Percentiles rank a stretch among this genome's conserved stretches.
These are phyloP conservation scores for Emydocephalus ijimae DNA, from an alignment of 2,113 vertebrate genomes.

Conservation along the genomic window DNA sequence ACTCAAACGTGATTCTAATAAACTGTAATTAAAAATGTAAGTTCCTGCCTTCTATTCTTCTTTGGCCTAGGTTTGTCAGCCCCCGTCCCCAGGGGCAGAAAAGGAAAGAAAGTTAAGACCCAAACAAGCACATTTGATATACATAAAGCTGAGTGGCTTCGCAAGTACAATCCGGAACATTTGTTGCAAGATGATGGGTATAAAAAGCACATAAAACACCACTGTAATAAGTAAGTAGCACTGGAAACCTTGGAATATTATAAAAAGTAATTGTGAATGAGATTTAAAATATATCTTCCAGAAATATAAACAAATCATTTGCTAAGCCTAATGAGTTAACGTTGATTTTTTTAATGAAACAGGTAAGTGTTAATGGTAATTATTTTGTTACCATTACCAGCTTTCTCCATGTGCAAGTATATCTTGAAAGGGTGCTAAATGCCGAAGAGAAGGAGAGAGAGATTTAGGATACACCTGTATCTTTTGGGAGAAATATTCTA, in stretches of 20 bases:
- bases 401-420: background rate
- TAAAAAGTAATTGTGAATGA: slow-evolving; percentile 2
- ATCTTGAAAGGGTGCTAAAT: background rate
- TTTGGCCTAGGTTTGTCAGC: slow-evolving; percentile 84
- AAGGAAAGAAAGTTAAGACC: slow-evolving; percentile 97
- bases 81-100: slow-evolving; percentile 94
- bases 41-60: slow-evolving; percentile 29
- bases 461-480: background rate
- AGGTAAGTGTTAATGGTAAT: background rate
- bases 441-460: background rate
- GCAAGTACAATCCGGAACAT: slow-evolving; percentile 97
- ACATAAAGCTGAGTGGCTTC: slow-evolving; percentile 97
- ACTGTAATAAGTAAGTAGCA: slow-evolving; percentile 94
- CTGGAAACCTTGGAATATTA: slow-evolving; percentile 1
- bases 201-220: slow-evolving; percentile 98
- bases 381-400: background rate
- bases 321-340: background rate
- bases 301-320: background rate
- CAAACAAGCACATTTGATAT: slow-evolving; percentile 96
- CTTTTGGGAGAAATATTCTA: background rate
- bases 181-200: slow-evolving; percentile 96
- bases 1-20: background rate
- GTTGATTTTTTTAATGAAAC: background rate
- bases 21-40: background rate
- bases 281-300: background rate